Evolutionary conservation across 2,888 invertebrate species (phyloP), one percentile per base, ranked within the genome.

Genomic region (Tipula unca): DNA sequence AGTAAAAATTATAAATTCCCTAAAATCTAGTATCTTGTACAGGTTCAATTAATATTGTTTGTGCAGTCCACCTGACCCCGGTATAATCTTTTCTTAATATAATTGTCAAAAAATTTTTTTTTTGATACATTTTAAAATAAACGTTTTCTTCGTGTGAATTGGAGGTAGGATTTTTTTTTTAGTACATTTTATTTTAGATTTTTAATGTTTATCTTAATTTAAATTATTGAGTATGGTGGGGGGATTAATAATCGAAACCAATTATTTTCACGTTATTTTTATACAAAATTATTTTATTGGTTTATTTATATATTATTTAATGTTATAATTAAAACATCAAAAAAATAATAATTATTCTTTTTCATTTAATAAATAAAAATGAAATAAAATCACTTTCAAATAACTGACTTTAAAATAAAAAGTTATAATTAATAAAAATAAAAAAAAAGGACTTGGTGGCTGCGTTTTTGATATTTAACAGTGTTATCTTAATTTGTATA

Each of bases 401-500:
- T n/a, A n/a, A n/a, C n/a, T n/a, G n/a, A n/a, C n/a, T n/a, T n/a
- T 17, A 48, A 48, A 13, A 1, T 48, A n/a, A n/a, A n/a, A n/a
- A n/a, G n/a, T n/a, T n/a, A 17, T 0, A 3, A 2, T 48, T 17
- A n/a, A n/a, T n/a, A 32, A 32, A 6, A 1, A 32, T 6, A 1
- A 1, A 32, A 32, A 48, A 69, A 69, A 69, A 48, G n/a, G 10
- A 69, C 8, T 69, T 69, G 20, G 69, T 69, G 69, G 25, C 25
- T 8, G 3, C 6, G 25, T 25, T 69, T 25, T 25, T 25, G 3
- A 25, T 17, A 48, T 17, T 48, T 48, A 48, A 6, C 20, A 0
- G 39, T 39, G 29, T 91, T 87, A 88, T 88, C n/a, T 88, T 91
- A 88, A 92, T 92, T 91, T 92, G 92, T 25, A 25, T 25, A 69